phyloP scores from a whole-genome alignment of 2,888 invertebrate species.

The Agrochola lychnidis region DNA sequence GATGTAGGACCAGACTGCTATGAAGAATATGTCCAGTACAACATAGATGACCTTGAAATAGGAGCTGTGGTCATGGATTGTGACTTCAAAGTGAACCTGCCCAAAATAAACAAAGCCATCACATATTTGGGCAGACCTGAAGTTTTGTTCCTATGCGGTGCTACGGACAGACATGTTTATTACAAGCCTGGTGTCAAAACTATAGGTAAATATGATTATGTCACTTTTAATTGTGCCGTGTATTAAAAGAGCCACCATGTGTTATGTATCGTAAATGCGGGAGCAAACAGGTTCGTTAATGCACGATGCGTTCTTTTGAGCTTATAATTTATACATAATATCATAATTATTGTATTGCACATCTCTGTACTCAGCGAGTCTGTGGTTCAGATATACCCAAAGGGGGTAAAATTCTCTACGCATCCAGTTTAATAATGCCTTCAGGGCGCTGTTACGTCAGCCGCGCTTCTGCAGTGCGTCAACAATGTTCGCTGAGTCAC shows the following conservation, averaged over 20 bases:
- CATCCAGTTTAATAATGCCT: no score
- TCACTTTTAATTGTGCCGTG: constrained; percentile 61
- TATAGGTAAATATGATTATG: constrained; percentile 74
- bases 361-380: no score
- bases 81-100: constrained; percentile 86
- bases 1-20: constrained; percentile 73
- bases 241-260: not conserved
- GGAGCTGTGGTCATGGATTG: constrained; percentile 91
- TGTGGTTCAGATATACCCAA: no score
- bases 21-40: constrained; percentile 74
- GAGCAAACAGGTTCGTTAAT: no score
- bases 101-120: constrained; percentile 87
- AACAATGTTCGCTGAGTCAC: no score
- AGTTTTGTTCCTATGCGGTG: constrained; percentile 88
- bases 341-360: no score
- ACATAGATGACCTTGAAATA: constrained; percentile 83
- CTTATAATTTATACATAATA: not conserved
- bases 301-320: not conserved
- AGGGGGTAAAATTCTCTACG: no score
- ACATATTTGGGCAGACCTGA: constrained; percentile 87
- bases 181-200: constrained; percentile 74
- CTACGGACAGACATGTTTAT: constrained; percentile 84
- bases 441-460: no score
- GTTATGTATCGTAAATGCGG: no score
- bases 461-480: no score